Evolutionary conservation across 2,113 vertebrate species (phyloP).

Genomic region (Atlantisia rogersi): DNA sequence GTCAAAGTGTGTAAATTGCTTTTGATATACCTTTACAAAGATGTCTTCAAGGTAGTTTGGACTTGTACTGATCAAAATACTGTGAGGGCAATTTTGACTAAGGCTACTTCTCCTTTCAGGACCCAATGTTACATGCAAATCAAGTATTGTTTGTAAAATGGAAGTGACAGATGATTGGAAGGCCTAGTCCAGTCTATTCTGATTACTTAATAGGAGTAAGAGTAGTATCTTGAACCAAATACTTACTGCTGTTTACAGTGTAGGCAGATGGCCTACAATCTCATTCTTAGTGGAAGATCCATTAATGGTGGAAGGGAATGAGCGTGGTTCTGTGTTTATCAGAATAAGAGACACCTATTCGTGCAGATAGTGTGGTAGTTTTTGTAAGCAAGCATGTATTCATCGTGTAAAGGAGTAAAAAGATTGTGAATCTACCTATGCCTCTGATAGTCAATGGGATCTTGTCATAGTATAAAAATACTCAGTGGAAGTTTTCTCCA

Average conservation of each 20-base stretch:
- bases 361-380: background rate
- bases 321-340: fast-evolving
- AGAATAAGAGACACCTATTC: background rate
- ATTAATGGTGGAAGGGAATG: background rate
- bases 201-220: background rate
- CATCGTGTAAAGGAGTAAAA: background rate
- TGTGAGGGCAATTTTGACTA: background rate
- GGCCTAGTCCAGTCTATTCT: background rate
- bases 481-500: background rate
- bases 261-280: background rate
- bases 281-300: background rate
- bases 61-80: background rate
- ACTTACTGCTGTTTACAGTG: background rate
- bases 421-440: background rate
- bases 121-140: background rate
- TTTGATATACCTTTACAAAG: background rate
- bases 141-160: background rate
- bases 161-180: background rate
- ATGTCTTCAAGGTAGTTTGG: background rate
- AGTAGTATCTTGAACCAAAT: background rate
- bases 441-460: background rate
- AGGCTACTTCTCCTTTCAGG: no score
- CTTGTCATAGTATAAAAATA: background rate
- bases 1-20: fast-evolving
- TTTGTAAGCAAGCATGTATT: background rate